Evolutionary conservation across 2,797 vertebrate genomes (phyloP).

Genomic region (Gallinago solitaria): DNA sequence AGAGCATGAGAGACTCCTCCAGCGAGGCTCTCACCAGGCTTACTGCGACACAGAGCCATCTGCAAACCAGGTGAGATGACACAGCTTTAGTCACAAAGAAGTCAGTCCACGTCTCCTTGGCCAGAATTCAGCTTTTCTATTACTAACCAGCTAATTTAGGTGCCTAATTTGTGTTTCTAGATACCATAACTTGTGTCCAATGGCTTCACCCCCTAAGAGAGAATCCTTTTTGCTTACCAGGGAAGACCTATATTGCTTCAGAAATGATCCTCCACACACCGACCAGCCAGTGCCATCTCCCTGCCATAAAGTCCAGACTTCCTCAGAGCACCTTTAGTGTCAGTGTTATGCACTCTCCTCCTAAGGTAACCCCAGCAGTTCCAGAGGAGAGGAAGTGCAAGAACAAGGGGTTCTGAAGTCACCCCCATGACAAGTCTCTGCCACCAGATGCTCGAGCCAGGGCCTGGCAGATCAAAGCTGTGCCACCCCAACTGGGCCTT

Average conservation of each 20-base stretch:
- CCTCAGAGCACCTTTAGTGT: background rate
- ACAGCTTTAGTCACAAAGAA: background rate
- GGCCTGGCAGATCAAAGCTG: background rate
- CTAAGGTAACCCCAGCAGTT: background rate
- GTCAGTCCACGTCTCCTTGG: background rate
- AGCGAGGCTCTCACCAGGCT: background rate
- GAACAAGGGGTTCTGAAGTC: background rate
- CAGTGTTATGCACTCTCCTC: fast-evolving
- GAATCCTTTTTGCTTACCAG: background rate
- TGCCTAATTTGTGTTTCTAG: background rate
- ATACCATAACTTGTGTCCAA: background rate
- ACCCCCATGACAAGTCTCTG: fast-evolving
- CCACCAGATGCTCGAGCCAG: background rate
- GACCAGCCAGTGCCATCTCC: background rate
- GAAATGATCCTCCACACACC: background rate
- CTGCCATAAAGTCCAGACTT: background rate
- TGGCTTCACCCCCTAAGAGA: background rate
- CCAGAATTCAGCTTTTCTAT: background rate
- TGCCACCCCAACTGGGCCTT: background rate
- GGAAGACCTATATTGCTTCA: background rate
- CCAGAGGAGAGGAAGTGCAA: background rate
- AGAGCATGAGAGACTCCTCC: background rate
- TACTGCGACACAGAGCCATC: background rate
- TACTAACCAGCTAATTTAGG: background rate
- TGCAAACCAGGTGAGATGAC: background rate